A percentile compares a stretch with the other conserved stretches of the same genome.
These are phyloP conservation scores for Tyrannus savana DNA, from an alignment of 2,113 vertebrate genomes.

Conservation along the genomic window DNA sequence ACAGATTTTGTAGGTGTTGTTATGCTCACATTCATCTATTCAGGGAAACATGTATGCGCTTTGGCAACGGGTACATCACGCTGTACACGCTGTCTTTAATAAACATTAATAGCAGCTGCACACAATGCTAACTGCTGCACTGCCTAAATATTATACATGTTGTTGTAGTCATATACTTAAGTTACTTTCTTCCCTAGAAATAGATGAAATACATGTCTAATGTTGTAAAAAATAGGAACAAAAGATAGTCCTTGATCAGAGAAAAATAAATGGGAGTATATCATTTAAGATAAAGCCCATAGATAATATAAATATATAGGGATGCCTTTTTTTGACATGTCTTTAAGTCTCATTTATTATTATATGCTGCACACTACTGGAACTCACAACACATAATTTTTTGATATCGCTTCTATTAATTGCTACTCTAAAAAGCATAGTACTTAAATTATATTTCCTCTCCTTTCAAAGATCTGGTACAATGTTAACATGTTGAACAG, in stretches of 20 bases:
- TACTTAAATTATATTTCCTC: not conserved
- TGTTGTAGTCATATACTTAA: not conserved
- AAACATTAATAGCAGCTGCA: not conserved
- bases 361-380: not conserved
- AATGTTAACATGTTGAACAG: not conserved
- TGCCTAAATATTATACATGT: not conserved
- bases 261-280: not conserved
- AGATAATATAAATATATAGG: not conserved
- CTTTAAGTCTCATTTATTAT: not conserved
- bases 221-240: not conserved
- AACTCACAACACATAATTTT: not conserved
- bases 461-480: not conserved
- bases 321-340: not conserved
- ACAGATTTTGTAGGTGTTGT: not conserved
- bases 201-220: not conserved
- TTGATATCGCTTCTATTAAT: not conserved
- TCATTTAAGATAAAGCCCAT: not conserved
- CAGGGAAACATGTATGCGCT: not conserved
- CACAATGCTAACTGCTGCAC: not conserved
- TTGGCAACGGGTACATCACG: not conserved
- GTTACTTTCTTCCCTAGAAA: not conserved
- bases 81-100: not conserved
- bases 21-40: not conserved
- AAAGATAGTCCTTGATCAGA: not conserved
- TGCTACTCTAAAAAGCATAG: not conserved